Evolutionary conservation across 2,113 vertebrate genomes (phyloP), one percentile per base, ranked within the genome.

Genomic region (Paramormyrops kingsleyae): DNA sequence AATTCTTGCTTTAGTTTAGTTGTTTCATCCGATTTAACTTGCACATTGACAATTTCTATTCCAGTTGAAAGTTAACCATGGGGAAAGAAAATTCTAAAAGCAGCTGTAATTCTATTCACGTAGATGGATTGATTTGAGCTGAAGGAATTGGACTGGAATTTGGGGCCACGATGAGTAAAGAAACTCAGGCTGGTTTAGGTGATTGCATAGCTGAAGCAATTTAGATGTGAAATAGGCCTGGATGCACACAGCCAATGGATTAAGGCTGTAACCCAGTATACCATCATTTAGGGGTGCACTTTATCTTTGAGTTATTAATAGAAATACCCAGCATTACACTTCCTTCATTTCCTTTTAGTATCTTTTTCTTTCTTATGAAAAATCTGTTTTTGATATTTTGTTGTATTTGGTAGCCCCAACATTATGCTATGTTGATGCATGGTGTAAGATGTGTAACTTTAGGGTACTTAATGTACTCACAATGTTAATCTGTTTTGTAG

Each of bases 401-500:
- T 8, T 80, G 35, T 17, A 80, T 80, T 19, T 80, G 35, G 15
- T 70, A 70, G n/a, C n/a, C 62, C 62, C n/a, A 66, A 10, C 24
- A 27, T 31, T 31, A 70, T 31, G 62, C n/a, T 70, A 31, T 31
- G 27, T 70, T 66, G 62, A 66, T 70, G 27, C 62, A 31, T 42
- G 31, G 35, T 44, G 31, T 39, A 46, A 44, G 24, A 24, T 47
- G 83, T 84, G 44, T 84, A 47, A 49, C 27, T 27, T 49, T 86
- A 49, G 46, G 4, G 19, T 86, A 46, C 46, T 86, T n/a, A 15
- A 24, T 24, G 3, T 17, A 52, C 15, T 85, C 3, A 85, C 24
- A 50, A 1, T 31, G 31, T 52, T 35, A 86, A 27, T 46, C 24
- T 90, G 4, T 87, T 87, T 89, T 86, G 13, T 92, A 97, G 97